Conservation (phyloP, 2,888 invertebrate species). For the Tetrapedia diversipes region DNA sequence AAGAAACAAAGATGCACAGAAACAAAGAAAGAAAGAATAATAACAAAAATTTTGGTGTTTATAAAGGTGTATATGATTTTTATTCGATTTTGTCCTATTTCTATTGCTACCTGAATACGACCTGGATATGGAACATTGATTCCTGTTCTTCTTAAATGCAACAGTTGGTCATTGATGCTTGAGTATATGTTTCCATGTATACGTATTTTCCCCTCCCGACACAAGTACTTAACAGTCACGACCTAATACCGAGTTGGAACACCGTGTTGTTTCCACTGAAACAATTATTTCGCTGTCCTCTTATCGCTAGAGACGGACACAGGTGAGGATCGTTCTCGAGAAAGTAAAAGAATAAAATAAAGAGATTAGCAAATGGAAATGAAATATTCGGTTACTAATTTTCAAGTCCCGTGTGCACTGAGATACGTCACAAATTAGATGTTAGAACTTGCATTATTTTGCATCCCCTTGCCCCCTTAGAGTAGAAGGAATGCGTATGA, state of each 20-base stretch:
- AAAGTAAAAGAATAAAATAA: background rate
- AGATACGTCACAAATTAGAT: slow-evolving; percentile 35
- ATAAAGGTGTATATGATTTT: too few relatives aligned
- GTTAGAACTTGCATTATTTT: slow-evolving; percentile 51
- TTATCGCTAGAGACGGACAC: too few relatives aligned
- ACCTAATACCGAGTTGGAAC: slow-evolving; percentile 33
- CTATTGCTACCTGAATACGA: too few relatives aligned
- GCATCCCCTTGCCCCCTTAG: slow-evolving; percentile 47
- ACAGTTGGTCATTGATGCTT: slow-evolving; percentile 11
- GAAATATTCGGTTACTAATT: slow-evolving; percentile 36
- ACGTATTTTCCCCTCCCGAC: slow-evolving; percentile 28
- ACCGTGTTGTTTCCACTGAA: slow-evolving; percentile 57
- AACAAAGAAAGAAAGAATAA: too few relatives aligned
- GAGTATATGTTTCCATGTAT: slow-evolving; percentile 49
- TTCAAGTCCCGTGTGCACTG: slow-evolving; percentile 42
- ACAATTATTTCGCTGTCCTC: slow-evolving; percentile 52
- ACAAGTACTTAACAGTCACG: slow-evolving; percentile 31
- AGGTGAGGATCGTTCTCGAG: slow-evolving; percentile 18
- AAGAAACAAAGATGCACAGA: too few relatives aligned
- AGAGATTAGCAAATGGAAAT: background rate
- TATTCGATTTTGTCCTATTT: too few relatives aligned
- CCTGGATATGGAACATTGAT: too few relatives aligned
- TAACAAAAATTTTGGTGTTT: too few relatives aligned
- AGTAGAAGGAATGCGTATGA: slow-evolving; percentile 55
- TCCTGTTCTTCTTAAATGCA: slow-evolving; percentile 25